Base-by-base conservation (phyloP, 2,113 vertebrate species). In the Gallinago jamesoni region DNA sequence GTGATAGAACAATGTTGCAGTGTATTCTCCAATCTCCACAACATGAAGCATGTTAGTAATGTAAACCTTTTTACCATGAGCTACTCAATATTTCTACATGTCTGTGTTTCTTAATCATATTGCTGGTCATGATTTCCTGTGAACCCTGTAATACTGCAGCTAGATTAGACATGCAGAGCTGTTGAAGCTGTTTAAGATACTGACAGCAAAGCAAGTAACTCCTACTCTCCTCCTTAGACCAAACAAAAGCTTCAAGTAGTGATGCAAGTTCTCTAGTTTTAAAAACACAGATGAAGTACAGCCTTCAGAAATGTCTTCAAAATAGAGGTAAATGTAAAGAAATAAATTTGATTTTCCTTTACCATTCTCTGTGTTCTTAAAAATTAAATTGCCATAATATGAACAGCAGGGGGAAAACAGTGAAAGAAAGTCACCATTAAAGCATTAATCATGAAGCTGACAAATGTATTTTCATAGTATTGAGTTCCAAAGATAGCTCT, bases 401-500 rank as follows among this genome's bases (percentile, higher is more conserved):
- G 4, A 97, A 74, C 52, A 93, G 73, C 84, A 77, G 78, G 84
- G 67, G n/a, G 35, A 93, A 97, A 92, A 88, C 70, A 59, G 73
- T 91, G 66, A 94, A 93, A 79, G 78, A 83, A 87, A 81, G 90
- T 85, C 67, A 67, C 59, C 25, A 60, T 94, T 93, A 94, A 90
- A 90, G 57, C 77, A 52, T 55, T 90, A 85, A 87, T 91, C 25
- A 1, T 56, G 68, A 96, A 90, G 78, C 88, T 95, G 83, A 94
- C 64, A 94, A 91, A 68, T 83, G 92, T 84, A 90, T 96, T 95
- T 96, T 90, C 72, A 25, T 90, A 93, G 86, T 90, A 89, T 86
- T 84, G 87, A 86, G 59, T 92, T 94, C 86, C 77, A 96, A 94
- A 96, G 91, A 96, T 90, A 96, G 84, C 56, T 66, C 41, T 93